Evolutionary conservation across 2,797 vertebrate species (phyloP).

Genomic region (Peromyscus aztecus): DNA sequence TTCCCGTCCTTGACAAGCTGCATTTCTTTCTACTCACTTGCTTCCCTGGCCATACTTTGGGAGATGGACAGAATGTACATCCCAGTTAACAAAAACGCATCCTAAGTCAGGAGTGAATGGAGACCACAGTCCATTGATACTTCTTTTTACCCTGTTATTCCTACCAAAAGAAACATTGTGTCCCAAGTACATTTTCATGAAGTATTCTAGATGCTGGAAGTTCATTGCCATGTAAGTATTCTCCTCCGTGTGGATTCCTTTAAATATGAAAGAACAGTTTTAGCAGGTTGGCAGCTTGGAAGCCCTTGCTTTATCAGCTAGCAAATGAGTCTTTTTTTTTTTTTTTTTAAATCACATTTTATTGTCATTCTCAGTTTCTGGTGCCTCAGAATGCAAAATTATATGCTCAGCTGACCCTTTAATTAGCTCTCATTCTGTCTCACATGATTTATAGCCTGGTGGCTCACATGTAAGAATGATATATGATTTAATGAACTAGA

Average conservation of each 20-base stretch:
- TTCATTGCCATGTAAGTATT: slow-evolving; percentile 48
- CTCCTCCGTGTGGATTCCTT: slow-evolving; percentile 8
- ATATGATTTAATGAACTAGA: slow-evolving; percentile 87
- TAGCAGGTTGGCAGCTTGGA: slow-evolving; percentile 77
- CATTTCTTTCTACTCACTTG: slow-evolving; percentile 61
- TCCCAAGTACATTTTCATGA: slow-evolving; percentile 58
- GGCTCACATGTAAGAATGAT: slow-evolving; percentile 87
- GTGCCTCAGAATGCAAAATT: slow-evolving; percentile 83
- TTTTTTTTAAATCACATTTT: slow-evolving; percentile 70
- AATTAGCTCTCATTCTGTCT: slow-evolving; percentile 89
- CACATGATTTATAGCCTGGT: slow-evolving; percentile 87
- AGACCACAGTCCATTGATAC: background rate
- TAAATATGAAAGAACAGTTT: slow-evolving; percentile 62
- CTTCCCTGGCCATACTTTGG: slow-evolving; percentile 37
- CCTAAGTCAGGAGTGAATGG: slow-evolving; percentile 6
- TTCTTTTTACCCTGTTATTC: slow-evolving; percentile 57
- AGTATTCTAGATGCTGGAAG: slow-evolving; percentile 19
- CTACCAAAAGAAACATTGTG: background rate
- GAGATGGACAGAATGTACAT: slow-evolving; percentile 41
- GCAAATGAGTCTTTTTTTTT: slow-evolving; percentile 75
- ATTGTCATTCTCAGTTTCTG: slow-evolving; percentile 73
- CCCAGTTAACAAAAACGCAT: slow-evolving; percentile 18
- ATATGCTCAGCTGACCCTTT: slow-evolving; percentile 87
- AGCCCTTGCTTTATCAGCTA: slow-evolving; percentile 80
- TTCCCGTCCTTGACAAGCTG: slow-evolving; percentile 53